phyloP scores from a whole-genome alignment of 2,113 vertebrate genomes.

The Mormyrus lacerda region DNA sequence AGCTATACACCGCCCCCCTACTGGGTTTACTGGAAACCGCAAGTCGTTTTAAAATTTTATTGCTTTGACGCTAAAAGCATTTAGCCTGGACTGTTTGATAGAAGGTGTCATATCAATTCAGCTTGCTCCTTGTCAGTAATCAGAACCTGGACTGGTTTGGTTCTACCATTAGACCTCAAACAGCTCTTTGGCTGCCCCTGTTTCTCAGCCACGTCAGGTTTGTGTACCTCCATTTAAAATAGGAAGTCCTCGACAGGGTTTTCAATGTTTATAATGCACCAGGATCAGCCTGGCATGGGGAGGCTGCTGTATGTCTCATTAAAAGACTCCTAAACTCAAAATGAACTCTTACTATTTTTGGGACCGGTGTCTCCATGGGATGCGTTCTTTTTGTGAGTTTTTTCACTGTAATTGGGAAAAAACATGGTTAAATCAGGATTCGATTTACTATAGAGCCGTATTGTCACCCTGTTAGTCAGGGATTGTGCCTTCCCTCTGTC shows the following conservation, averaged over 20 bases:
- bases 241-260: background rate
- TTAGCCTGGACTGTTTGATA: conserved; percentile 10
- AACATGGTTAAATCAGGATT: background rate
- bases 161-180: background rate
- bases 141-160: background rate
- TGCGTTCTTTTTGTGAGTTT: background rate
- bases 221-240: background rate
- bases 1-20: background rate
- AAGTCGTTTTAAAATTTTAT: background rate
- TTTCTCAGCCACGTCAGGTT: background rate
- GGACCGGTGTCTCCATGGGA: background rate
- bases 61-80: conserved; percentile 14
- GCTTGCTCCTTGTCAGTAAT: too few species aligned
- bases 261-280: background rate
- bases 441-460: background rate
- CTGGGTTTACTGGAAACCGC: background rate
- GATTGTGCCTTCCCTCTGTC: background rate
- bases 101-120: background rate
- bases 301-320: background rate
- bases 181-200: background rate
- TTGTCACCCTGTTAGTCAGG: background rate
- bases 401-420: background rate
- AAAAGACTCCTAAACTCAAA: background rate
- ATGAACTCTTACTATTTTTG: conserved; percentile 2
- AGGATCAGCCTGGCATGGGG: background rate